A percentile compares a stretch with the other conserved stretches of the same genome.
These are phyloP conservation scores for Sipha flava DNA, from an alignment of 1,140 invertebrate genomes.

Conservation along the genomic window DNA sequence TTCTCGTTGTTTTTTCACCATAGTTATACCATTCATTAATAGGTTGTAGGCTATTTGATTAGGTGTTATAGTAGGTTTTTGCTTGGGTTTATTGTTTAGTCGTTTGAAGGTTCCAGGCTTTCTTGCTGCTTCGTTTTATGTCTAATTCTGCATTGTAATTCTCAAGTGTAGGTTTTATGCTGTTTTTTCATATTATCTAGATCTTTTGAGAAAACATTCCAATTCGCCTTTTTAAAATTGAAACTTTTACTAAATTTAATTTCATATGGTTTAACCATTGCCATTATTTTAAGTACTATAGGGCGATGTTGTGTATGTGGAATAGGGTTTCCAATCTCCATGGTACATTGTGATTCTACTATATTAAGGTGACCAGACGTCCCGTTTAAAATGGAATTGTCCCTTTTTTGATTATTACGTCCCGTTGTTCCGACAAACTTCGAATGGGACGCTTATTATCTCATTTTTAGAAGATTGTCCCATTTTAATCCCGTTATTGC, in stretches of 20 bases:
- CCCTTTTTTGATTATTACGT: too few relatives aligned
- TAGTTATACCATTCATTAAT: too few relatives aligned
- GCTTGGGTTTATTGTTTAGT: neutral
- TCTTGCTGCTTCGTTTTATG: slow-evolving; percentile 2
- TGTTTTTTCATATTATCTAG: neutral
- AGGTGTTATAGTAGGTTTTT: neutral
- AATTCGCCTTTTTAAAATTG: slow-evolving; percentile 2
- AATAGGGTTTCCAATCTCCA: neutral
- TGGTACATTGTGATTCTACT: neutral
- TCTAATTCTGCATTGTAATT: neutral
- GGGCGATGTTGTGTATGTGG: slow-evolving; percentile 13
- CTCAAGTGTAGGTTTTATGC: neutral
- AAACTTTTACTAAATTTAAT: neutral
- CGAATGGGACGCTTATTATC: too few relatives aligned
- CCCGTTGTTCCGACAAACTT: too few relatives aligned
- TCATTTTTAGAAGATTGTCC: too few relatives aligned
- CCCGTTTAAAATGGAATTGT: too few relatives aligned
- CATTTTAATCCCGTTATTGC: too few relatives aligned
- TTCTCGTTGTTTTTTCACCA: too few relatives aligned
- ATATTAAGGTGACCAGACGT: too few relatives aligned
- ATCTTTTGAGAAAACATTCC: neutral
- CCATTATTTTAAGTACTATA: neutral
- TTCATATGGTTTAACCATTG: neutral
- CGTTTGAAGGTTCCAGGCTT: neutral
- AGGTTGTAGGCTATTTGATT: slow-evolving; percentile 27